These are phyloP conservation scores for pig (Sus scrofa) DNA, from an alignment of 2,113 vertebrate genomes.

Conservation along the genomic window DNA sequence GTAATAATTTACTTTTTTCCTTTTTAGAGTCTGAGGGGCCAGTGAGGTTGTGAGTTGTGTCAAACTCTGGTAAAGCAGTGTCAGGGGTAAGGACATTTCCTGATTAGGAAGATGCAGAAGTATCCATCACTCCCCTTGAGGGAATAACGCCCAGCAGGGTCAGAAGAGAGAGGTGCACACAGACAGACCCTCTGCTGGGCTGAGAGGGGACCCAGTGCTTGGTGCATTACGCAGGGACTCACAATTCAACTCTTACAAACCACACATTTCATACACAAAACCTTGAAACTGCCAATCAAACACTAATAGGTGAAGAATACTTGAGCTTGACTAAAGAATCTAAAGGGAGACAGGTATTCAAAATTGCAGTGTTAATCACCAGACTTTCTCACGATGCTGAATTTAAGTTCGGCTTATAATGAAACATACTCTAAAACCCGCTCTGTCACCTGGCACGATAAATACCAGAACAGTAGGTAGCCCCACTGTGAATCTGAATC, in stretches of 20 bases:
- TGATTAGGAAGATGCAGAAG: not conserved
- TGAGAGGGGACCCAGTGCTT: slow-evolving; percentile 67
- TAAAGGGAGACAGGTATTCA: slow-evolving; percentile 37
- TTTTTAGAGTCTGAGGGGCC: slow-evolving; percentile 71
- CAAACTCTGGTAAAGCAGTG: not conserved
- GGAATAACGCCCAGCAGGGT: not conserved
- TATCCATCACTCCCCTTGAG: not conserved
- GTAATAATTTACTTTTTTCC: slow-evolving; percentile 57
- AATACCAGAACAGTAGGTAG: slow-evolving; percentile 61
- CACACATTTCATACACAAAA: slow-evolving; percentile 41
- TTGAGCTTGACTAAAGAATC: not conserved
- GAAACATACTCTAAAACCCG: slow-evolving; percentile 29
- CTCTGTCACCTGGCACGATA: slow-evolving; percentile 21
- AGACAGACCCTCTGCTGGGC: not conserved
- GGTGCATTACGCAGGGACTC: slow-evolving; percentile 77
- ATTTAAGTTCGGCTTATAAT: slow-evolving; percentile 27
- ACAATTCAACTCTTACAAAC: slow-evolving; percentile 56
- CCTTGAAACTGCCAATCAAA: slow-evolving; percentile 75
- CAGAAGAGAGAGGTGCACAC: not conserved
- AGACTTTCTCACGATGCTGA: not conserved
- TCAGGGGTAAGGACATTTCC: not conserved
- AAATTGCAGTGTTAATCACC: not conserved
- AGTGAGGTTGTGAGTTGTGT: slow-evolving; percentile 53
- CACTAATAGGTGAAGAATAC: not conserved
- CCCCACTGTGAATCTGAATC: slow-evolving; percentile 66